phyloP scores from a whole-genome alignment of 2,888 invertebrate species.

The Stomorhina lunata region DNA sequence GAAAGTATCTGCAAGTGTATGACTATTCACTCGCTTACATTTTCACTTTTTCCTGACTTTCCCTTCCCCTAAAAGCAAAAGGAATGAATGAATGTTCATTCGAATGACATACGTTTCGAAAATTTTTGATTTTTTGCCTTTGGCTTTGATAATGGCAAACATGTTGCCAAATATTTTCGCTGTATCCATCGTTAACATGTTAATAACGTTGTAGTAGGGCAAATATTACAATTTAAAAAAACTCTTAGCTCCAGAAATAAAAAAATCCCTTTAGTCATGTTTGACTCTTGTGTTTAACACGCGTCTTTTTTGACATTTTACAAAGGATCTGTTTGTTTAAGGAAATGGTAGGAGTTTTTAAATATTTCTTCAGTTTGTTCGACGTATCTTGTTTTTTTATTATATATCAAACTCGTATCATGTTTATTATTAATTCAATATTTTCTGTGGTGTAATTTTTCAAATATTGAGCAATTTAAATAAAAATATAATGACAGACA shows the following conservation, averaged over 20 bases:
- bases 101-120: constrained; percentile 66
- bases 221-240: constrained; percentile 22
- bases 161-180: constrained; percentile 76
- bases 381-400: neutral
- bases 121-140: constrained; percentile 61
- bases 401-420: neutral
- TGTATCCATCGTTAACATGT: constrained; percentile 35
- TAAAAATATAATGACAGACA: constrained; percentile 46
- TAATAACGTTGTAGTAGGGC: constrained; percentile 59
- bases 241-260: constrained; percentile 4
- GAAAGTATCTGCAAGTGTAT: constrained; percentile 58
- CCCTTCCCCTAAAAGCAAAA: constrained; percentile 58
- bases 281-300: constrained; percentile 65
- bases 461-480: constrained; percentile 77
- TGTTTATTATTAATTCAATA: constrained; percentile 67
- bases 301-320: constrained; percentile 62
- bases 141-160: constrained; percentile 74
- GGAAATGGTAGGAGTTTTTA: constrained; percentile 23
- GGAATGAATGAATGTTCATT: constrained; percentile 15
- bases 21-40: constrained; percentile 17
- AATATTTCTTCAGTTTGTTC: constrained; percentile 6
- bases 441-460: constrained; percentile 73
- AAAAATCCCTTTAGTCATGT: constrained; percentile 56
- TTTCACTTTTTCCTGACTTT: neutral
- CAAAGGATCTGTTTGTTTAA: constrained; percentile 57